phyloP scores from a whole-genome alignment of 2,888 invertebrate species.

The Cephalotes varians region DNA sequence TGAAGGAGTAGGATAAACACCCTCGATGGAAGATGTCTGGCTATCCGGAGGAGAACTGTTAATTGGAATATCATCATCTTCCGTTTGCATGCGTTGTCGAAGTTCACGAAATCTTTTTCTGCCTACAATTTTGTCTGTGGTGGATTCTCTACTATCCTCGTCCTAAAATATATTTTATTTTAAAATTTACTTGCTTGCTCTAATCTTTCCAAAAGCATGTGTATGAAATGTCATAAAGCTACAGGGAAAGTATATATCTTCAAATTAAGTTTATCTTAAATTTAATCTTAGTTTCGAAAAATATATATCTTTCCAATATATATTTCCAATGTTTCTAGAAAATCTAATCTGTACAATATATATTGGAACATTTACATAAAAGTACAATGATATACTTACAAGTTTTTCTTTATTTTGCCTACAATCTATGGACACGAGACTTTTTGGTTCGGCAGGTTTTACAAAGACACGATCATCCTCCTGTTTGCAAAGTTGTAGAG shows the following conservation, averaged over 20 bases:
- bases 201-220: not conserved
- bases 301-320: not conserved
- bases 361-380: not conserved
- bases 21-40: conserved; percentile 93
- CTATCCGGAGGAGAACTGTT: conserved; percentile 91
- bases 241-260: not conserved
- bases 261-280: not conserved
- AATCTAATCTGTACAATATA: not conserved
- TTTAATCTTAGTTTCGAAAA: not conserved
- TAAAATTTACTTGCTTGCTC: conserved; percentile 4
- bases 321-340: not conserved
- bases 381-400: conserved; percentile 70
- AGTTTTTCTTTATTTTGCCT: conserved; percentile 76
- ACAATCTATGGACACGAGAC: conserved; percentile 73
- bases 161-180: conserved; percentile 83
- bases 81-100: conserved; percentile 94
- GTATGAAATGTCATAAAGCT: not conserved
- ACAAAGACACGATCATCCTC: conserved; percentile 80
- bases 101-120: conserved; percentile 94
- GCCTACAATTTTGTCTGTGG: conserved; percentile 85
- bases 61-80: conserved; percentile 91
- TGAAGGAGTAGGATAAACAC: conserved; percentile 89
- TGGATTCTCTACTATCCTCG: conserved; percentile 80
- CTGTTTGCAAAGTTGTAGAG: conserved; percentile 68
- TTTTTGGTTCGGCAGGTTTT: conserved; percentile 81